Percentiles rank a stretch among this genome's conserved stretches.
Evolutionary conservation across 2,113 vertebrate species (phyloP).

Genomic region (Stigmatopora nigra): DNA sequence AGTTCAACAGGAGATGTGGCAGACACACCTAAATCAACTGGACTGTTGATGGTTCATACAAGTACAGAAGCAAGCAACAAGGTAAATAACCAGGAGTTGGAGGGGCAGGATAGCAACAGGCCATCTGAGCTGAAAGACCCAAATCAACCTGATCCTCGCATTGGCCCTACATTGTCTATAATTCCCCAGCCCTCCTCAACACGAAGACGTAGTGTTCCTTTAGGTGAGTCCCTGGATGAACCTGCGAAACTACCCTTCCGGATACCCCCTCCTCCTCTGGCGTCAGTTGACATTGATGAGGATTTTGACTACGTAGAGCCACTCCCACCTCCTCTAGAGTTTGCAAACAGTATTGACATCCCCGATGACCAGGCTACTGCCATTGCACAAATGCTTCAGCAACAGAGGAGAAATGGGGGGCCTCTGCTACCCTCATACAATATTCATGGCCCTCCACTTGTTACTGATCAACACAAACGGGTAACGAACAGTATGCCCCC

Average conservation of each 20-base stretch:
- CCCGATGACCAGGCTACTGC: constrained; percentile 80
- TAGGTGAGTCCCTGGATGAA: constrained; percentile 81
- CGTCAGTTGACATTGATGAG: constrained; percentile 90
- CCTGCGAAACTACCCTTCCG: constrained; percentile 84
- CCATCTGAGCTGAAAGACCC: constrained; percentile 69
- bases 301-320: constrained; percentile 93
- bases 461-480: constrained; percentile 70
- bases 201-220: constrained; percentile 75
- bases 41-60: constrained; percentile 93
- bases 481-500: constrained; percentile 79
- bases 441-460: constrained; percentile 58
- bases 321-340: constrained; percentile 91
- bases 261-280: constrained; percentile 88
- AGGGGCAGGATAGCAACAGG: constrained; percentile 59
- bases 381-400: constrained; percentile 75
- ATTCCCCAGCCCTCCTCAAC: constrained; percentile 61
- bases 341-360: constrained; percentile 96
- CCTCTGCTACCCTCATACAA: constrained; percentile 61
- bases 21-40: constrained; percentile 81
- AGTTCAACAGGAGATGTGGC: constrained; percentile 74
- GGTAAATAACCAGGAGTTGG: constrained; percentile 42
- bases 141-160: constrained; percentile 62
- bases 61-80: constrained; percentile 63
- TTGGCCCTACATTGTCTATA: constrained; percentile 54
- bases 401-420: constrained; percentile 65